phyloP scores from a whole-genome alignment of 2,113 vertebrate genomes.

The Oncorhynchus tshawytscha region DNA sequence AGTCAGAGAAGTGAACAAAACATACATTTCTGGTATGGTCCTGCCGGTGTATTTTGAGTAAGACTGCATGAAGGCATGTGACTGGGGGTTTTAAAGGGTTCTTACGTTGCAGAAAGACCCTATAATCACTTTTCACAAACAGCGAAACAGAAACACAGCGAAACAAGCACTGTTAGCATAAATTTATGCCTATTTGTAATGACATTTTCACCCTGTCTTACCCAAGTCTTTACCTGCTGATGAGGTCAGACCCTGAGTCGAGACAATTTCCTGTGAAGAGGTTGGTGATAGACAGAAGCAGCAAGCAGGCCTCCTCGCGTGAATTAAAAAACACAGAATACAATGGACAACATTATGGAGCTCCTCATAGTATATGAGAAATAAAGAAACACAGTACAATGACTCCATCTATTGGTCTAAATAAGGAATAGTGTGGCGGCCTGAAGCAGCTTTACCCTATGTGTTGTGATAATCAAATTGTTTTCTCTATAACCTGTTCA shows the following conservation, averaged over 20 bases:
- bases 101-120: conserved; percentile 11
- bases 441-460: not conserved
- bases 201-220: not conserved
- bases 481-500: too few species aligned
- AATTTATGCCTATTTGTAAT: not conserved
- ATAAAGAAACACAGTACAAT: not conserved
- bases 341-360: not conserved
- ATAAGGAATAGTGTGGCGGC: not conserved
- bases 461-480: too few species aligned
- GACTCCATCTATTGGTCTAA: not conserved
- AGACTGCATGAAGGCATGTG: not conserved
- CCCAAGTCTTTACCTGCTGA: conserved; percentile 44
- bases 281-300: conserved; percentile 61
- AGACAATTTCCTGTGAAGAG: conserved; percentile 53
- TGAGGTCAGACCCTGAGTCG: conserved; percentile 39
- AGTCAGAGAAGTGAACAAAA: conserved; percentile 38
- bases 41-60: not conserved
- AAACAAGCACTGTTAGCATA: too few species aligned
- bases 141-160: too few species aligned
- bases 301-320: conserved; percentile 59
- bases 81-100: not conserved
- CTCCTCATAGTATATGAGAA: not conserved
- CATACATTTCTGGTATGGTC: not conserved
- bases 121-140: not conserved
- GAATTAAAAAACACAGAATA: conserved; percentile 2